Base-by-base conservation (phyloP, 2,797 vertebrate species). In the Amblyraja radiata region DNA sequence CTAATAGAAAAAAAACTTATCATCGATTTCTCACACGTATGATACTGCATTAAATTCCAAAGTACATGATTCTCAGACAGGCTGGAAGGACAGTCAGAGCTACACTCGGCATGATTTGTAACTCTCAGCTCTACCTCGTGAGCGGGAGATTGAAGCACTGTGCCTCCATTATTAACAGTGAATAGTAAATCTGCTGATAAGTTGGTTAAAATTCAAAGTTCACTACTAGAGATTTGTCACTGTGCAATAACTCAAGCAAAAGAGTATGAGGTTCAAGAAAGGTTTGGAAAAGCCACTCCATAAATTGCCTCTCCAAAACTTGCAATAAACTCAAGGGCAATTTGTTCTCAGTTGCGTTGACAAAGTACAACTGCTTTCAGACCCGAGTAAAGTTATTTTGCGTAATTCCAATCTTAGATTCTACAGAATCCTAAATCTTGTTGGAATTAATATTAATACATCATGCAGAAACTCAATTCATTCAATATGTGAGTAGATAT, bases 191-290 rank as follows among this genome's bases (percentile, higher is more conserved):
- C 65, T 91, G n/a, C n/a, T 63, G 58, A 32, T 65, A 32, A 88
- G 84, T 32, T 65, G 61, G 61, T 88, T 65, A 36, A 32, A 88
- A 88, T 68, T 68, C 63, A 88, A 68, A 88, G 84, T 68, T 88
- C 84, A 88, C n/a, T 36, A 0, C n/a, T 88, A 10, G 32, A 88
- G n/a, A 36, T 68, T 88, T 68, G 32, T 65, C n/a, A 88, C 18
- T 32, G n/a, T 88, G 16, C 84, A 88, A 32, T 88, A 88, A 68
- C n/a, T 88, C 84, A 88, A 68, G 65, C n/a, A 68, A 63, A 18
- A 68, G 18, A 36, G 68, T 32, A 36, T 65, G 16, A 88, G n/a
- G 65, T 68, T 68, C 16, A 88, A 68, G 63, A 5, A 88, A 32
- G 61, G n/a, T 68, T 68, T 68, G 63, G 63, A 68, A 88, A 61